These are phyloP conservation scores for Spizaetus ornatus DNA, from an alignment of 2,113 vertebrate genomes.

Conservation along the genomic window DNA sequence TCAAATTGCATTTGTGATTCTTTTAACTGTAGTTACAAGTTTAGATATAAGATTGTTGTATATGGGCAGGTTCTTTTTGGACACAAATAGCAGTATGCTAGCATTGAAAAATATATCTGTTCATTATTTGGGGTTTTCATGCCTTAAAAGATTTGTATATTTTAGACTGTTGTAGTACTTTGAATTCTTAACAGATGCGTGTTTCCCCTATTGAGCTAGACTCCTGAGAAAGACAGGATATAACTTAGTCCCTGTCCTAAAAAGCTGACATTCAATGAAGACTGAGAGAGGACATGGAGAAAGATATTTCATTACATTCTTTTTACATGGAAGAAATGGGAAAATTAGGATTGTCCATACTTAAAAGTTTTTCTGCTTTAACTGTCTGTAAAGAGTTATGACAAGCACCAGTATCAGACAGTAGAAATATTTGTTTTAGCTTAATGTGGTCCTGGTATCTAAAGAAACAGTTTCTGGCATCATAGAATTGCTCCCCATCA, in stretches of 20 bases:
- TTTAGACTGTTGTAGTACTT: not conserved
- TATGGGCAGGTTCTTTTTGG: not conserved
- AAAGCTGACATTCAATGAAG: not conserved
- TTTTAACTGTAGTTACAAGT: not conserved
- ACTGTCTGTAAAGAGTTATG: not conserved
- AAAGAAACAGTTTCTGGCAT: not conserved
- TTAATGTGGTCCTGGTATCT: not conserved
- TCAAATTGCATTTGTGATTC: not conserved
- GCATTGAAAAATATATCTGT: not conserved
- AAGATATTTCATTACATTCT: not conserved
- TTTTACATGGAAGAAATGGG: not conserved
- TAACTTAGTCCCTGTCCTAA: not conserved
- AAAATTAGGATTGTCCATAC: not conserved
- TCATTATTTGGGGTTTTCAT: not conserved
- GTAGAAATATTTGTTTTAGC: not conserved
- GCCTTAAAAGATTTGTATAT: not conserved
- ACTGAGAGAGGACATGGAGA: not conserved
- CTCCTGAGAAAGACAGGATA: not conserved
- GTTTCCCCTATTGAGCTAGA: not conserved
- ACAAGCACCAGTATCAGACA: not conserved
- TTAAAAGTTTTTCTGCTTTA: not conserved
- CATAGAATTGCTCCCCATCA: not conserved
- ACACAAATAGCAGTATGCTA: not conserved
- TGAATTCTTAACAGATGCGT: not conserved
- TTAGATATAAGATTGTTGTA: not conserved